phyloP scores from a whole-genome alignment of 2,113 vertebrate species.

The Ranitomeya variabilis region DNA sequence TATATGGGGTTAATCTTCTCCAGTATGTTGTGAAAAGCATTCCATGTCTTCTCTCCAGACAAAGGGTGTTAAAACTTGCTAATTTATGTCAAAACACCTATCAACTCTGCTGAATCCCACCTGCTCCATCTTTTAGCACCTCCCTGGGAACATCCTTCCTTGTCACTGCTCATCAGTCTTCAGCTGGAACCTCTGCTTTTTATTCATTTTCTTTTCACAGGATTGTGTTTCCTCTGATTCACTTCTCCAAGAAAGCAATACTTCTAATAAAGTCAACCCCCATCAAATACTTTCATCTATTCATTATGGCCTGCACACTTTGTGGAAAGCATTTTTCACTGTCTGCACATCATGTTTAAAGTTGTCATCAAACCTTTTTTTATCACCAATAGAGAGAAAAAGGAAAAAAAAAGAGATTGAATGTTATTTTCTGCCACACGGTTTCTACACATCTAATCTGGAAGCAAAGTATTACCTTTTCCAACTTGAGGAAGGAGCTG shows the following conservation, averaged over 20 bases:
- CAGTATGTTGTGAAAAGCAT: constrained; percentile 42
- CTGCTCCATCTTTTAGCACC: constrained; percentile 68
- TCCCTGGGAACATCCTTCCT: constrained; percentile 63
- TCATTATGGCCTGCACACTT: constrained; percentile 65
- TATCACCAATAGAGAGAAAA: constrained; percentile 58
- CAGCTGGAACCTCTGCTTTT: constrained; percentile 63
- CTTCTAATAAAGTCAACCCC: constrained; percentile 68
- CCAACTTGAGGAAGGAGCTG: background rate
- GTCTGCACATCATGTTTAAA: constrained; percentile 65
- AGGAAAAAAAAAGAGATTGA: constrained; percentile 35
- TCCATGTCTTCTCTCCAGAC: constrained; percentile 55
- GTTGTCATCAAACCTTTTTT: constrained; percentile 67
- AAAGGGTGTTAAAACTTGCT: constrained; percentile 61
- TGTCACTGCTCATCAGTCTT: constrained; percentile 66
- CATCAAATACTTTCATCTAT: constrained; percentile 70
- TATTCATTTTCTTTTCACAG: constrained; percentile 65
- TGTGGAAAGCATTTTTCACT: constrained; percentile 65
- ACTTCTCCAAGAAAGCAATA: constrained; percentile 64
- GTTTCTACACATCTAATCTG: constrained; percentile 59
- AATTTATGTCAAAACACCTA: constrained; percentile 63
- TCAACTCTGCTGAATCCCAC: constrained; percentile 62
- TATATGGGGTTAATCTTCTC: constrained; percentile 9
- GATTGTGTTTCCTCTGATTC: constrained; percentile 63
- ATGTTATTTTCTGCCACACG: constrained; percentile 36
- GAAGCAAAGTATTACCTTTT: constrained; percentile 28